Conservation (phyloP, 2,113 vertebrate genomes). For the Chitala chitala region DNA sequence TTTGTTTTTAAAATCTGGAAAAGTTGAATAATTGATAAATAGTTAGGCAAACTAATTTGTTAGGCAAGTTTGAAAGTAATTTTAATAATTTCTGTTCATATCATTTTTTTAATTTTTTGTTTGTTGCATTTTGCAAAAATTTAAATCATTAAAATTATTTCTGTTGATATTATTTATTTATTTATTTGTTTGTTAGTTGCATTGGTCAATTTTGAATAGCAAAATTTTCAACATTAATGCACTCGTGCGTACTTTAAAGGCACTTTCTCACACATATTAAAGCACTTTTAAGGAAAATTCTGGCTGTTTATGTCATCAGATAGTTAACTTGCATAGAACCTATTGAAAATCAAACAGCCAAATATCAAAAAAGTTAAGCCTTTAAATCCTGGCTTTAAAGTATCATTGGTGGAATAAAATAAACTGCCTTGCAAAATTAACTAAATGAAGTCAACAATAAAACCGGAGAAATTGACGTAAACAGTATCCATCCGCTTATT, state of each 20-base stretch:
- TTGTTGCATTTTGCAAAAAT: too few species aligned
- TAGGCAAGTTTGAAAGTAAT: too few species aligned
- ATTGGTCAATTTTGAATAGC: not conserved
- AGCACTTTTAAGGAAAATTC: not conserved
- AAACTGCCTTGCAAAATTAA: not conserved
- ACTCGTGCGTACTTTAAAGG: not conserved
- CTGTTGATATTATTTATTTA: too few species aligned
- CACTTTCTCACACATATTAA: not conserved
- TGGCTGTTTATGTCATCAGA: slow-evolving; percentile 3
- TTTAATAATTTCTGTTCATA: too few species aligned
- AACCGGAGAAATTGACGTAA: not conserved
- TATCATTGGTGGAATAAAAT: not conserved
- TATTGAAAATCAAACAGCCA: slow-evolving; percentile 6
- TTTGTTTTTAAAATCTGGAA: too few species aligned
- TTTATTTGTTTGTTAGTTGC: too few species aligned
- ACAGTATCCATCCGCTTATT: too few species aligned
- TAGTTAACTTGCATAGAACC: not conserved
- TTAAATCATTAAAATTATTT: too few species aligned
- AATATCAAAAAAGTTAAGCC: slow-evolving; percentile 4
- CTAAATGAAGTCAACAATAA: not conserved
- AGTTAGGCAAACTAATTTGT: too few species aligned
- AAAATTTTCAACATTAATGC: not conserved
- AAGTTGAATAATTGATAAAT: too few species aligned
- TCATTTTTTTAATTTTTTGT: too few species aligned
- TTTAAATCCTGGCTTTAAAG: slow-evolving; percentile 2